Conservation (phyloP, 2,797 vertebrate species). For the Thunnus albacares region DNA sequence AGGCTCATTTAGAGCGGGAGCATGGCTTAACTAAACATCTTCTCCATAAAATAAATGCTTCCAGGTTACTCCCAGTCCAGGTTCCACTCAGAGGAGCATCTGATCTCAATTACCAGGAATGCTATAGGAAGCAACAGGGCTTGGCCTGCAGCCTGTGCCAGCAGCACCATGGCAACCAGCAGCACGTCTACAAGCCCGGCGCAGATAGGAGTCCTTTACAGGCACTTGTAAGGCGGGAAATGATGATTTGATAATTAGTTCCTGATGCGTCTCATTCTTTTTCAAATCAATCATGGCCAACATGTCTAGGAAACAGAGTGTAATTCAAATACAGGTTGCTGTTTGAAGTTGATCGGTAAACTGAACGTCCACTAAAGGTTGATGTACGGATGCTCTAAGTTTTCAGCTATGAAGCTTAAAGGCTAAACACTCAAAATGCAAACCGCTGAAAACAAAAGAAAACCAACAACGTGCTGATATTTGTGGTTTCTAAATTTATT, state of each 20-base stretch:
- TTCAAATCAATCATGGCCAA: slow-evolving; percentile 76
- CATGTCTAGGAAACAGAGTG: slow-evolving; percentile 58
- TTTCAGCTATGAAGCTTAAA: no score
- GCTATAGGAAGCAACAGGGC: slow-evolving; percentile 83
- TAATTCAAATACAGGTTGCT: slow-evolving; percentile 49
- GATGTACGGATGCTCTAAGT: slow-evolving; percentile 12
- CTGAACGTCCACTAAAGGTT: slow-evolving; percentile 12
- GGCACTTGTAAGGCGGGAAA: slow-evolving; percentile 72
- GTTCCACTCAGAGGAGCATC: slow-evolving; percentile 87
- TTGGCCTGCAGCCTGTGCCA: slow-evolving; percentile 62
- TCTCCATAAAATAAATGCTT: slow-evolving; percentile 96
- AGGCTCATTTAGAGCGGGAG: slow-evolving; percentile 84
- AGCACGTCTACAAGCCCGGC: slow-evolving; percentile 43
- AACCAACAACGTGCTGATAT: no score
- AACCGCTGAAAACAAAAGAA: no score
- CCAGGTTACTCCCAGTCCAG: slow-evolving; percentile 91
- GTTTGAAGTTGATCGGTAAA: slow-evolving; percentile 40
- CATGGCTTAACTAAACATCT: slow-evolving; percentile 88
- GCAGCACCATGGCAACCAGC: slow-evolving; percentile 72
- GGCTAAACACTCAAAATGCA: no score
- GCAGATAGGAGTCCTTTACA: slow-evolving; percentile 64
- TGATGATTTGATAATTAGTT: slow-evolving; percentile 83
- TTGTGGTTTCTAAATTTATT: no score
- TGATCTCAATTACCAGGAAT: slow-evolving; percentile 91
- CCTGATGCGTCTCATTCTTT: slow-evolving; percentile 80